Base-by-base conservation (phyloP, 2,113 vertebrate genomes). In the Hystrix cristata region DNA sequence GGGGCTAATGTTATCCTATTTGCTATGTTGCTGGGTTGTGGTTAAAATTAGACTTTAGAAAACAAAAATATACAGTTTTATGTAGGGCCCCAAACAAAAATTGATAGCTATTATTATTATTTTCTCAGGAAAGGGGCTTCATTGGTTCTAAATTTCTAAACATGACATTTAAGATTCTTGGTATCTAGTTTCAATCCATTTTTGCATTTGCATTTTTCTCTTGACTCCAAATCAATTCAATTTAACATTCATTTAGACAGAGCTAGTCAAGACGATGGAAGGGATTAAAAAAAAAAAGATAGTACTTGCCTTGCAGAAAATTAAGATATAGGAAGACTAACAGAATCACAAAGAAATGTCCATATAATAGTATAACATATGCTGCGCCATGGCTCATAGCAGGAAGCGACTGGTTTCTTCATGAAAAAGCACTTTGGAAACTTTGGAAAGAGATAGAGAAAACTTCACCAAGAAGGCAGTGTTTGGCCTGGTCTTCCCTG, bases 201-300 rank as follows among this genome's bases (percentile, higher is more conserved):
- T 85, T 82, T 86, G 23, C 19, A 18, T 19, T 67, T 14, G 14
- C 7, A 51, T 59, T 74, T 46, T 95, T 90, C 13, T 86, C 69
- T 57, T n/a, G 59, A 89, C 51, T 96, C 10, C 13, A 92, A 71
- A 16, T 96, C 38, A 91, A 46, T 76, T 76, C 16, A n/a, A 2
- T 62, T 74, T 23, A 80, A 84, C 0, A 31, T 76, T 57, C 79
- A 51, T 34, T 90, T 64, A 67, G 15, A 43, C 29, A 80, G 12
- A 97, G n/a, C 2, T 4, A 4, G 14, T 76, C 18, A 29, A 79
- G 38, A 80, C 1, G 62, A 59, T 46, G 15, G 29, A 88, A 3
- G 16, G 4, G 5, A 76, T 82, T 72, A 38, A 15, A 13, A 71
- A 59, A 79, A 82, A n/a, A 7, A 25, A 43, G 3, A 71, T 5